Evolutionary conservation across 2,113 vertebrate species (phyloP), one percentile per base, ranked within the genome.

Genomic region (Dasyprocta punctata): DNA sequence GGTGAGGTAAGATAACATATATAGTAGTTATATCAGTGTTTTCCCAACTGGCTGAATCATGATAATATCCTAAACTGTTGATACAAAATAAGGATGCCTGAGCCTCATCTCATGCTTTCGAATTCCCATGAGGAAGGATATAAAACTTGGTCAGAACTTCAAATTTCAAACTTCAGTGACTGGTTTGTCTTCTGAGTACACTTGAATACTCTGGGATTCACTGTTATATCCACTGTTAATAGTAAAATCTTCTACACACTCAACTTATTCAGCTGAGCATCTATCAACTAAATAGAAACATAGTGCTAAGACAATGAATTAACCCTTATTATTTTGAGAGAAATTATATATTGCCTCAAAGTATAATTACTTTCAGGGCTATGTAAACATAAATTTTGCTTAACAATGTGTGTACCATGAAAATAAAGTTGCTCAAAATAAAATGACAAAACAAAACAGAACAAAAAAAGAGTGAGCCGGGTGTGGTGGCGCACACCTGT

Each of bases 331-430:
- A 41, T 87, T 56, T 54, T 41, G n/a, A 86, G 38, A 81, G 75
- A 93, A 90, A 83, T 83, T 41, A 69, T 33, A 71, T 36, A 83
- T 24, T 78, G 14, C 19, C 41, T 78, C 75, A 93, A 88, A 83
- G 67, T 91, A 54, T 9, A 89, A 85, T 85, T 82, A 38, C 82
- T 82, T 93, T 69, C 17, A 93, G 58, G 73, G 41, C 86, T 38
- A 94, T 41, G 87, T 17, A 83, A 90, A 92, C 1, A 90, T 77
- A 92, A 96, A 87, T 90, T 86, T 90, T 97, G 47, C 16, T 93
- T 78, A 97, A 91, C 52, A 54, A 54, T 63, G 3, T 69, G 6
- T 33, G 2, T 19, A 88, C 8, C 49, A 77, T 24, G 60, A n/a
- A 78, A 81, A 81, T 89, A 95, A 63, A 82, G 13, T 52, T 86